phyloP scores from a whole-genome alignment of 2,797 vertebrate species.

The Gymnopithys bicolor region DNA sequence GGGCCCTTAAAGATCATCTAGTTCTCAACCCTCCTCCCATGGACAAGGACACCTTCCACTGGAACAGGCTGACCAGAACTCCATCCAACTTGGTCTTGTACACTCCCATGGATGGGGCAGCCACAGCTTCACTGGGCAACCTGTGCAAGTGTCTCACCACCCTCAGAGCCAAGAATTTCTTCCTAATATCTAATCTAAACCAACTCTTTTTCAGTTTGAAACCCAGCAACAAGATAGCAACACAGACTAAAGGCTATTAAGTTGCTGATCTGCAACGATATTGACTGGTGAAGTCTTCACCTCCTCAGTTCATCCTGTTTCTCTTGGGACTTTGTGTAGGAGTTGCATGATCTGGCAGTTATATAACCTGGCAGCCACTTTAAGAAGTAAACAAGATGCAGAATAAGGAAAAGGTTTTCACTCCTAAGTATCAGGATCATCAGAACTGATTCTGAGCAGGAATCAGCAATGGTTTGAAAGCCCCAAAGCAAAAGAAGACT shows the following conservation, averaged over 20 bases:
- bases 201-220: background rate
- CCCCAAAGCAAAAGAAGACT: background rate
- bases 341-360: background rate
- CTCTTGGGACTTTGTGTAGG: background rate
- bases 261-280: background rate
- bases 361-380: background rate
- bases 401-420: background rate
- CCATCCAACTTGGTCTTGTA: rapidly evolving
- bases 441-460: background rate
- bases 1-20: no score
- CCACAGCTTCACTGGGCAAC: background rate
- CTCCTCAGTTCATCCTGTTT: background rate
- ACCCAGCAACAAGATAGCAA: background rate
- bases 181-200: background rate
- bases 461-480: background rate
- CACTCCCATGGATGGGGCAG: background rate
- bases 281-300: background rate
- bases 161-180: background rate
- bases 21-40: rapidly evolving
- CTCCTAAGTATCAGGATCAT: background rate
- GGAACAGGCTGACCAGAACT: rapidly evolving
- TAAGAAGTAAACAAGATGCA: background rate
- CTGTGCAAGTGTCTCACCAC: background rate
- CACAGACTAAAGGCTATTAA: background rate
- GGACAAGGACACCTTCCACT: background rate